Base-by-base conservation (phyloP, 2,797 vertebrate species). In the Mycteria americana region DNA sequence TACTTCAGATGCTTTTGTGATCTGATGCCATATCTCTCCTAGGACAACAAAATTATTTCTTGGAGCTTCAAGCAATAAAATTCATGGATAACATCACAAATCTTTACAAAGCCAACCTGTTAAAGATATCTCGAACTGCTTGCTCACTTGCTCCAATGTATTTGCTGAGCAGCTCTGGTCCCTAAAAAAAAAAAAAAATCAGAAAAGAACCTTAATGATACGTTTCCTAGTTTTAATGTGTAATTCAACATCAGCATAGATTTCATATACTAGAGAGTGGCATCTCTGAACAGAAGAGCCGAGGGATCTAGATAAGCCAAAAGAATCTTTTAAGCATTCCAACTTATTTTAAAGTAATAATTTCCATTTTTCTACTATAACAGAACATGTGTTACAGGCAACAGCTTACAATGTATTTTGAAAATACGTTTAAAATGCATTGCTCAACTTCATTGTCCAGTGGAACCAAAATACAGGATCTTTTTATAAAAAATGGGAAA, bases 131-230 rank as follows among this genome's bases (percentile, higher is more conserved):
- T 33, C 99, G 98, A 92, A 99, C 98, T 27, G 98, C 99, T 97
- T 99, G 99, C 96, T 99, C 99, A 88, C 99, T 99, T 56, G 99
- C 99, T 96, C 99, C 99, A 59, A 99, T 99, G 92, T 99, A 99
- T 97, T 99, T 99, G 97, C 99, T 99, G 80, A 99, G 98, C 43
- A 99, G 98, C 94, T 99, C 99, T 63, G 99, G 99, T 48, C 99
- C 99, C 99, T 99, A 80, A 56, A 80, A 67, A 73, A 13, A 43
- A 62, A 33, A 33, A 43, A 23, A 6, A 43, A 63, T 14, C 15
- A 94, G 41, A 39, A 90, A 79, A 91, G 37, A 88, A 45, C 2
- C 50, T 10, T 53, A 4, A 68, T 2, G 0, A 15, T 18, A 41
- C 8, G 3, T 73, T 67, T 72, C 41, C 83, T 59, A 64, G n/a